Evolutionary conservation across 2,888 invertebrate genomes (phyloP).

Genomic region (Trichopoda pennipes): DNA sequence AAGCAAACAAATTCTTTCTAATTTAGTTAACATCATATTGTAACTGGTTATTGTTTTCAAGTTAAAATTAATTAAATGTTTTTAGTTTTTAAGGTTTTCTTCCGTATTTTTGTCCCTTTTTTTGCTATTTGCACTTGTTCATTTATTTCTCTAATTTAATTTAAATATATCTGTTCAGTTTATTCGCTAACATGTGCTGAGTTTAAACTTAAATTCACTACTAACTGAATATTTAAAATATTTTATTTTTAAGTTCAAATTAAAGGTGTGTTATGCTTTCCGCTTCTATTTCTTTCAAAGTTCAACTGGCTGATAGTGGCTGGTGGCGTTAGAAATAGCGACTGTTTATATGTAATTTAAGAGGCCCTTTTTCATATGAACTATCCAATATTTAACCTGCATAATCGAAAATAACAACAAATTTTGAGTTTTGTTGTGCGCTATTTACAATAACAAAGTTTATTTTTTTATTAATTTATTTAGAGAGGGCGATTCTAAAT

Average conservation of each 20-base stretch:
- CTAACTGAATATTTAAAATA: conserved; percentile 5
- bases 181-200: background rate
- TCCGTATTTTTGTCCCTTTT: no score
- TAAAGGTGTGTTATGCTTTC: background rate
- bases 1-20: background rate
- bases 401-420: background rate
- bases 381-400: conserved; percentile 21
- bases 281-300: background rate
- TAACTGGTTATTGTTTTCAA: background rate
- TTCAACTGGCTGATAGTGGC: background rate
- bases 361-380: conserved; percentile 15
- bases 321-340: background rate
- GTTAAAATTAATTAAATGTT: background rate
- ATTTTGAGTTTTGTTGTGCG: no score
- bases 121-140: no score
- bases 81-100: background rate
- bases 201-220: conserved; percentile 31
- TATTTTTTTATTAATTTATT: no score
- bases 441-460: no score
- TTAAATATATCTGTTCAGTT: background rate
- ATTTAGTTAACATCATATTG: background rate
- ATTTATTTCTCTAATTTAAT: background rate
- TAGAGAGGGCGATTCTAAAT: no score
- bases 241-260: no score
- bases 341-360: background rate